Percentiles rank a stretch among this genome's conserved stretches.
Conservation (phyloP, 2,113 vertebrate species). For the human (Homo sapiens) region GRCh38 chr1:106909001-106909500, state of each 20-base stretch:
- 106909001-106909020: conserved; percentile 80
- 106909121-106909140: conserved; percentile 83
- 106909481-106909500: neutral
- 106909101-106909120: conserved; percentile 80
- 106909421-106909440: neutral
- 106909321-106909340: neutral
- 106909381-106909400: neutral
- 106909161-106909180: conserved; percentile 80
- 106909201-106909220: conserved; percentile 74
- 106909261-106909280: conserved; percentile 71
- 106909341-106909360: neutral
- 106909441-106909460: neutral
- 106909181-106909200: conserved; percentile 78
- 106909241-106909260: conserved; percentile 70
- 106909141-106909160: conserved; percentile 75
- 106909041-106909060: conserved; percentile 81
- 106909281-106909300: conserved; percentile 66
- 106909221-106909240: conserved; percentile 84
- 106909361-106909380: neutral
- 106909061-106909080: conserved; percentile 80
- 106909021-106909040: conserved; percentile 80
- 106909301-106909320: conserved; percentile 16
- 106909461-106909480: neutral
- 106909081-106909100: conserved; percentile 66
- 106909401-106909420: neutral